Evolutionary conservation across 2,797 vertebrate species (phyloP).

Genomic region (Siniperca scherzeri): DNA sequence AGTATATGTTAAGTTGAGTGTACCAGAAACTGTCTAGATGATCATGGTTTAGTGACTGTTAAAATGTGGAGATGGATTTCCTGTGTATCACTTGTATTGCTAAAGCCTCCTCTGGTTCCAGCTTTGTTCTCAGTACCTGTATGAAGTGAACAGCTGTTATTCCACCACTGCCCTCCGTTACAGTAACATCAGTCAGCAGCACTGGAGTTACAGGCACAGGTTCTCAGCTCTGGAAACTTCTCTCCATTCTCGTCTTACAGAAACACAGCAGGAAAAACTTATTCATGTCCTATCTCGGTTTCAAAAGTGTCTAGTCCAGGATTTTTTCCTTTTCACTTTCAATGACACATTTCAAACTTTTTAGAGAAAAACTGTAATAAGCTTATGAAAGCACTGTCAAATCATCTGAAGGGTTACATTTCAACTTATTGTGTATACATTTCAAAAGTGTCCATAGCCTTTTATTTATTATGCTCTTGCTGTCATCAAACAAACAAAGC

Average conservation of each 20-base stretch:
- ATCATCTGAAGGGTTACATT: conserved; percentile 16
- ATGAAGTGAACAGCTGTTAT: conserved; percentile 56
- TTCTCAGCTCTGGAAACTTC: conserved; percentile 66
- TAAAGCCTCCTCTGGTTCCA: conserved; percentile 32
- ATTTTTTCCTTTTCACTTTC: conserved; percentile 37
- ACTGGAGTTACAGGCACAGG: conserved; percentile 40
- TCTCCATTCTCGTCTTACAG: conserved; percentile 54
- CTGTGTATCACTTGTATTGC: conserved; percentile 7
- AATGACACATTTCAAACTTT: conserved; percentile 33
- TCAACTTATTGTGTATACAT: not conserved
- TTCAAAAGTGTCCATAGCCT: not conserved
- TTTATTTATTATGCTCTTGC: not conserved
- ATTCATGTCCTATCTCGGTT: conserved; percentile 62
- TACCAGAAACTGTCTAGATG: not conserved
- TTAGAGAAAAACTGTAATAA: conserved; percentile 1
- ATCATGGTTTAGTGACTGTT: not conserved
- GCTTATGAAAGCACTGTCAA: not conserved
- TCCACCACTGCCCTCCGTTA: conserved; percentile 48
- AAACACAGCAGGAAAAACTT: conserved; percentile 65
- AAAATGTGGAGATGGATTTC: conserved; percentile 38
- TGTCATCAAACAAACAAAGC: not conserved
- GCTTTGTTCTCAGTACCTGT: conserved; percentile 51
- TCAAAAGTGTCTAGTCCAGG: conserved; percentile 27
- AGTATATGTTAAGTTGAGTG: not conserved
- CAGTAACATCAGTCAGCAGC: conserved; percentile 44